Percentiles rank a stretch among this genome's conserved stretches.
These are phyloP conservation scores for Dermolepida albohirtum DNA, from an alignment of 2,888 invertebrate genomes.

Conservation along the genomic window DNA sequence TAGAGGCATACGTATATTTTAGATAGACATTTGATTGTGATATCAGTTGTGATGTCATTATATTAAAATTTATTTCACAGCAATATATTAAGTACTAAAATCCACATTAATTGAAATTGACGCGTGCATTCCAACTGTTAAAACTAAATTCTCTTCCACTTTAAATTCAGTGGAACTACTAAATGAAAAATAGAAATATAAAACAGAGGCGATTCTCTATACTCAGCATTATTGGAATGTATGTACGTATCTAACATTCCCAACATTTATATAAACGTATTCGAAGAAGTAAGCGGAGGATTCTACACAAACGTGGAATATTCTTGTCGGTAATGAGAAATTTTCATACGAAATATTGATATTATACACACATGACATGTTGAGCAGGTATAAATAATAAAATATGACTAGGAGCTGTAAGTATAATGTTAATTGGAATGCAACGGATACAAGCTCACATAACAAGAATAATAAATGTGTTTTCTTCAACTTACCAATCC, in stretches of 20 bases:
- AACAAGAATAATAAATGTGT: slow-evolving; percentile 38
- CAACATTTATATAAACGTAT: slow-evolving; percentile 18
- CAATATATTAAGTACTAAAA: background rate
- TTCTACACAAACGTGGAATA: slow-evolving; percentile 30
- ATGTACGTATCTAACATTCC: slow-evolving; percentile 1
- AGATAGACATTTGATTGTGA: no score
- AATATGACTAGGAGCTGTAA: slow-evolving; percentile 17
- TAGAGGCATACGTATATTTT: no score
- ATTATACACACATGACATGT: slow-evolving; percentile 29
- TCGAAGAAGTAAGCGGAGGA: slow-evolving; percentile 12
- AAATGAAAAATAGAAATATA: slow-evolving; percentile 24
- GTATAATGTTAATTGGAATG: slow-evolving; percentile 37
- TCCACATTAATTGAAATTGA: background rate
- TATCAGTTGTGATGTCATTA: no score
- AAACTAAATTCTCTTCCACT: slow-evolving; percentile 4
- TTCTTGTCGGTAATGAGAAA: slow-evolving; percentile 19
- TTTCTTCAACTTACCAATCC: slow-evolving; percentile 26
- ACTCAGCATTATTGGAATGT: slow-evolving; percentile 26
- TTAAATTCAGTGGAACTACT: slow-evolving; percentile 17
- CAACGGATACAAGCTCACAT: slow-evolving; percentile 32
- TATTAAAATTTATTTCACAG: no score
- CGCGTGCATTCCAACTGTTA: background rate
- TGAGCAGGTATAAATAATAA: slow-evolving; percentile 33
- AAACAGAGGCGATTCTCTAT: slow-evolving; percentile 17
- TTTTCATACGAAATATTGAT: slow-evolving; percentile 32